A percentile compares a stretch with the other conserved stretches of the same genome.
Conservation (phyloP, 1,140 invertebrate genomes). For the Trichomalopsis sarcophagae region DNA sequence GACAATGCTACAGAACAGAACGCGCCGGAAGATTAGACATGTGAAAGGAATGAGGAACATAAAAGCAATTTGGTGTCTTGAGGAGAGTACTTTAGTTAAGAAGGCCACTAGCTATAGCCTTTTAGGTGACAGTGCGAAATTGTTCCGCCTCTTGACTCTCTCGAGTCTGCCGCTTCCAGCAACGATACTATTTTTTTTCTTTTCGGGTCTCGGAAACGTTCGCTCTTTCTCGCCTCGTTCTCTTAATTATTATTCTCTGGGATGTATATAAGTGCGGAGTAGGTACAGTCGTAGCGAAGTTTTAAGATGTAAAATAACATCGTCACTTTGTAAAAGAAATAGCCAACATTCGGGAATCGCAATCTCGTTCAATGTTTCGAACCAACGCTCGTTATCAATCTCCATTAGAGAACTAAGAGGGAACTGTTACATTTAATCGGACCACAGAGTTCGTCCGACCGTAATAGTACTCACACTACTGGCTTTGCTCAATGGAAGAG, state of each 20-base stretch:
- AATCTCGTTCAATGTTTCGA: background rate
- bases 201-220: background rate
- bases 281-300: too few relatives aligned
- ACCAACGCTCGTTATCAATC: background rate
- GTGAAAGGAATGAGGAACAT: background rate
- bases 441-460: slow-evolving; percentile 10
- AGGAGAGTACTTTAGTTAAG: slow-evolving; percentile 25
- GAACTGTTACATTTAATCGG: slow-evolving; percentile 12
- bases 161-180: background rate
- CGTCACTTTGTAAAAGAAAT: too few relatives aligned
- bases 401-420: slow-evolving; percentile 16
- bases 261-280: too few relatives aligned
- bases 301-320: too few relatives aligned
- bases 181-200: background rate
- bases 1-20: background rate
- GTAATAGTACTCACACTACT: slow-evolving; percentile 21
- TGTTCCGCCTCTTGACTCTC: background rate
- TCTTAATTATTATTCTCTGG: background rate
- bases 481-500: background rate
- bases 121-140: slow-evolving; percentile 28
- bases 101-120: background rate
- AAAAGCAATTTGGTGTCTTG: slow-evolving; percentile 30
- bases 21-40: background rate
- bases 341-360: background rate
- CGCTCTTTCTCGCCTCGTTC: background rate